phyloP scores from a whole-genome alignment of 2,888 invertebrate genomes.

The Emmelina monodactyla region DNA sequence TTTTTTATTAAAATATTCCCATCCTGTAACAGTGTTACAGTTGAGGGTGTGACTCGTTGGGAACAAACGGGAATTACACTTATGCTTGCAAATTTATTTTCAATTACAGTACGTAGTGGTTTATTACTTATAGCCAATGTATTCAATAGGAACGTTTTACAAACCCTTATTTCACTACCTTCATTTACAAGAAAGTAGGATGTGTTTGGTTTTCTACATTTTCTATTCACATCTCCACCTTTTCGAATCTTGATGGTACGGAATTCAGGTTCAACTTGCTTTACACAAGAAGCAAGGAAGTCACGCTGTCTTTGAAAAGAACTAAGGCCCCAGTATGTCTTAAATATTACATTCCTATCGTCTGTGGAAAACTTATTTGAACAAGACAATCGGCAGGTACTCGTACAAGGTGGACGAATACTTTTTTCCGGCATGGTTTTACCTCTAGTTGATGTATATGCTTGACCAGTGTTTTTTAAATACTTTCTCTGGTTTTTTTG shows the following conservation, averaged over 20 bases:
- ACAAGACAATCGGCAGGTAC: slow-evolving; percentile 10
- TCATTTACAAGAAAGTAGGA: slow-evolving; percentile 8
- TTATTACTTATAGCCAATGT: slow-evolving; percentile 7
- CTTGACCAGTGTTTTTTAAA: slow-evolving; percentile 8
- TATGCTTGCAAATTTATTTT: slow-evolving; percentile 1
- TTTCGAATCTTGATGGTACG: slow-evolving; percentile 6
- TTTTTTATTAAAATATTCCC: no score
- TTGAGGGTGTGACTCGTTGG: no score
- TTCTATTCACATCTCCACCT: slow-evolving; percentile 4
- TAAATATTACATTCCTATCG: slow-evolving; percentile 9
- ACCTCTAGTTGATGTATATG: slow-evolving; percentile 8
- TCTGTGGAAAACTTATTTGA: slow-evolving; percentile 1
- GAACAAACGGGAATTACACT: not conserved
- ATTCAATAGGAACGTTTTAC: slow-evolving; percentile 9
- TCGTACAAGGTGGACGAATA: slow-evolving; percentile 13
- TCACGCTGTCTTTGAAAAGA: slow-evolving; percentile 10
- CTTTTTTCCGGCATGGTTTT: slow-evolving; percentile 10
- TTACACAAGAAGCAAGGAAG: slow-evolving; percentile 7
- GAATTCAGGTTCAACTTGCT: slow-evolving; percentile 6
- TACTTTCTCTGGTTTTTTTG: slow-evolving; percentile 8
- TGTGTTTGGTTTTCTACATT: slow-evolving; percentile 7
- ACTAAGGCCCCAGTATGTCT: slow-evolving; percentile 9
- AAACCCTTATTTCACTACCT: slow-evolving; percentile 5
- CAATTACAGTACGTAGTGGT: slow-evolving; percentile 8
- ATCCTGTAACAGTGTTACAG: no score